These are phyloP conservation scores for Polydesmus complanatus DNA, from an alignment of 2,888 invertebrate species.

Conservation along the genomic window DNA sequence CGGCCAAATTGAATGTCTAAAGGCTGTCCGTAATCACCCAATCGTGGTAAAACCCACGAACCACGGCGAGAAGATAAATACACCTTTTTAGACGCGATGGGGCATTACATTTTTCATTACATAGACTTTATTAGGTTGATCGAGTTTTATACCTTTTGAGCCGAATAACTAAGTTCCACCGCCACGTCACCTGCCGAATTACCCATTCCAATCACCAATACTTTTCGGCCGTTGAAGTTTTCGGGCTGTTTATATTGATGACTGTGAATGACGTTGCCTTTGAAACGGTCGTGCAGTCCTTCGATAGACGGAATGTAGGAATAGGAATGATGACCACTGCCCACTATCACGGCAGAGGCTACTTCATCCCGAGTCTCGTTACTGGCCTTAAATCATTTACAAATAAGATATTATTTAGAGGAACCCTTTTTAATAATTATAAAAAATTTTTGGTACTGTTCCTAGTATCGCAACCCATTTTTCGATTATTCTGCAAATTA, in stretches of 20 bases:
- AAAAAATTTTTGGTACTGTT: too few relatives aligned
- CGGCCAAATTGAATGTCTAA: slow-evolving; percentile 24
- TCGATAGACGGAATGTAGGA: slow-evolving; percentile 32
- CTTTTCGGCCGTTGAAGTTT: slow-evolving; percentile 30
- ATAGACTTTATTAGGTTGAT: too few relatives aligned
- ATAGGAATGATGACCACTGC: slow-evolving; percentile 36
- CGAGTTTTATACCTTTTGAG: slow-evolving; percentile 5
- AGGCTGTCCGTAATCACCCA: slow-evolving; percentile 31
- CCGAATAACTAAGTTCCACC: slow-evolving; percentile 29
- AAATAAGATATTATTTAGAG: neutral
- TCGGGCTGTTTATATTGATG: slow-evolving; percentile 26
- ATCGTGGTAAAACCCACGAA: slow-evolving; percentile 35
- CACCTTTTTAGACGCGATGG: too few relatives aligned
- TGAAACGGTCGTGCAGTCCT: slow-evolving; percentile 25
- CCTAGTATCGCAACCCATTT: too few relatives aligned
- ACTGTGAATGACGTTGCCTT: slow-evolving; percentile 26
- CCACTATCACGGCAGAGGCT: slow-evolving; percentile 31
- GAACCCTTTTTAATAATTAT: neutral
- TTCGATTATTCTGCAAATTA: too few relatives aligned
- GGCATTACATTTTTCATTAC: too few relatives aligned
- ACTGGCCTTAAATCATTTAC: neutral
- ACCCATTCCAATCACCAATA: slow-evolving; percentile 35
- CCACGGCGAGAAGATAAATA: slow-evolving; percentile 34
- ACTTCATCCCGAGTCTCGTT: neutral
- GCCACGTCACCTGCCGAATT: slow-evolving; percentile 37